A percentile compares a stretch with the other conserved stretches of the same genome.
phyloP scores from a whole-genome alignment of 1,140 invertebrate genomes.

The Colletes gigas region DNA sequence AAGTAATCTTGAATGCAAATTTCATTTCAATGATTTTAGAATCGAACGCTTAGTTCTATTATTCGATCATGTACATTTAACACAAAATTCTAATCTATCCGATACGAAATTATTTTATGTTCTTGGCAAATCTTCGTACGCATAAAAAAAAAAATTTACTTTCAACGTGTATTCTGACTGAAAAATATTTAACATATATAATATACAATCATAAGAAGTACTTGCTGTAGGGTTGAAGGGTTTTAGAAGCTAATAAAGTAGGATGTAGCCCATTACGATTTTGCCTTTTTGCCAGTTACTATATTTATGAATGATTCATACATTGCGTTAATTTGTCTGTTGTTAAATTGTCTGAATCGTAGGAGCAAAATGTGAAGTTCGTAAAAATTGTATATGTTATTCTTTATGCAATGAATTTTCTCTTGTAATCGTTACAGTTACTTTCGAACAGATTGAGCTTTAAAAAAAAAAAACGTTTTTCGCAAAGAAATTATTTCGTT shows the following conservation, averaged over 20 bases:
- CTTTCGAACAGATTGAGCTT: neutral
- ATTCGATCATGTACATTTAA: neutral
- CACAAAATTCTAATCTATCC: neutral
- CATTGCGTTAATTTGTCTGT: constrained; percentile 25
- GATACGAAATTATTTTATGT: neutral
- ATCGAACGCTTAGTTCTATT: neutral
- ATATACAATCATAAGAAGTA: constrained; percentile 13
- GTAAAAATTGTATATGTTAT: neutral
- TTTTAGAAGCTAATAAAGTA: constrained; percentile 30
- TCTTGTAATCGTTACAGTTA: constrained; percentile 1
- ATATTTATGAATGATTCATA: constrained; percentile 11
- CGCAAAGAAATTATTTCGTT: neutral
- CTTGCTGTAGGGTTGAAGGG: constrained; percentile 33
- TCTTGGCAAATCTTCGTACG: neutral
- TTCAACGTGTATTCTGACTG: constrained; percentile 20
- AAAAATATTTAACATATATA: constrained; percentile 19
- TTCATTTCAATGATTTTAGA: constrained; percentile 14
- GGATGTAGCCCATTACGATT: constrained; percentile 3
- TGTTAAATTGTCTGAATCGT: neutral
- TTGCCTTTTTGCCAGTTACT: constrained; percentile 13
- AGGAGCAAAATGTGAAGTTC: neutral
- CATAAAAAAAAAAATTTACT: constrained; percentile 14
- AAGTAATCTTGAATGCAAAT: neutral
- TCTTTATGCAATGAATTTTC: constrained; percentile 8
- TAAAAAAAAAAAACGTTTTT: neutral